Evolutionary conservation across 2,888 invertebrate genomes (phyloP).

Genomic region (Agriotes lineatus): DNA sequence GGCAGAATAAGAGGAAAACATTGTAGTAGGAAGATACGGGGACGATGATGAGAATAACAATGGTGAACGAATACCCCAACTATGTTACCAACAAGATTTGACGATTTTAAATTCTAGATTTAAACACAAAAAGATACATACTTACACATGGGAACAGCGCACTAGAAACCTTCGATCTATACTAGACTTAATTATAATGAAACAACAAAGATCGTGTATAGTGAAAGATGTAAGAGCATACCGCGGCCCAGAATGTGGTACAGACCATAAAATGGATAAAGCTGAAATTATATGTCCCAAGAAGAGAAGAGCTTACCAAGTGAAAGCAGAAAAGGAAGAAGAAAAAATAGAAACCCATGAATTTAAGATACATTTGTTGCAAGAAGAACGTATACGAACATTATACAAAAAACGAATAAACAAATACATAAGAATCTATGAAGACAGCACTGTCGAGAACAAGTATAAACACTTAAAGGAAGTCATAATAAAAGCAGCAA

Average conservation of each 20-base stretch:
- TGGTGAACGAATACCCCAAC: slow-evolving; percentile 6
- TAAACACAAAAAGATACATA: neutral
- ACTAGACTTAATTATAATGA: slow-evolving; percentile 4
- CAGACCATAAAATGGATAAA: no score
- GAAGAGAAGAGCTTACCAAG: neutral
- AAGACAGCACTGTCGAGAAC: neutral
- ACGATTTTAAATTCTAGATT: neutral
- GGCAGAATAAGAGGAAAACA: neutral
- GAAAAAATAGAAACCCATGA: neutral
- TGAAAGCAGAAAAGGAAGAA: neutral
- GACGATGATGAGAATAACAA: neutral
- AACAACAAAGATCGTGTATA: slow-evolving; percentile 2
- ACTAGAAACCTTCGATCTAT: slow-evolving; percentile 1
- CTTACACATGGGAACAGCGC: neutral
- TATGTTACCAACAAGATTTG: neutral
- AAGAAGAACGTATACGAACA: no score
- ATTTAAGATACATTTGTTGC: neutral
- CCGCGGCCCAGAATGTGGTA: neutral
- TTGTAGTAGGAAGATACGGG: no score
- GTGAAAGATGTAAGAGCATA: neutral
- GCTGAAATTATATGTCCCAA: neutral
- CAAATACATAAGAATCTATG: neutral
- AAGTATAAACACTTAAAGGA: neutral
- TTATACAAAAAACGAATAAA: neutral
- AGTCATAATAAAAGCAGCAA: neutral